Evolutionary conservation across 2,113 vertebrate genomes (phyloP).

Genomic region (Pangasianodon gigas): DNA sequence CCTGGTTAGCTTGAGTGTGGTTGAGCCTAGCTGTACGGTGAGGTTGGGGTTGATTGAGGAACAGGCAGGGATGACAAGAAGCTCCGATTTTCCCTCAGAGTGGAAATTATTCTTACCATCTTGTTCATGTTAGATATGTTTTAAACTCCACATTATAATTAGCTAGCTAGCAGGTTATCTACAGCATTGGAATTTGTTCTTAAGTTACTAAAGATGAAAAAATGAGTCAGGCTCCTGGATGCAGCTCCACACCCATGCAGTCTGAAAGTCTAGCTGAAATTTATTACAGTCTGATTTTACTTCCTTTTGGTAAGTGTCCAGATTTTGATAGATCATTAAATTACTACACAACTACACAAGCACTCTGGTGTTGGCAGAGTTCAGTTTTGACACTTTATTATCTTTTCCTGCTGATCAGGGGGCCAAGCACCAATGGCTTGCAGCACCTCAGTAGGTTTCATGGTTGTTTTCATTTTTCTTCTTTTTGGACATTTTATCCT

Average conservation of each 20-base stretch:
- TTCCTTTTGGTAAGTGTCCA: background rate
- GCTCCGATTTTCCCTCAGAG: too few relatives aligned
- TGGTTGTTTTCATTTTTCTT: background rate
- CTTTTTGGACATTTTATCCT: background rate
- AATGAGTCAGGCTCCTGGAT: background rate
- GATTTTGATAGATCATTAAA: background rate
- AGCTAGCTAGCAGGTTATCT: background rate
- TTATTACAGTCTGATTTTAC: background rate
- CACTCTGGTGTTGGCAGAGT: too few relatives aligned
- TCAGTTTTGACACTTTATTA: background rate
- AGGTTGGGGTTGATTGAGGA: too few relatives aligned
- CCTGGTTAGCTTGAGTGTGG: too few relatives aligned
- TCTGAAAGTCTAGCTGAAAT: background rate
- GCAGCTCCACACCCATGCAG: background rate
- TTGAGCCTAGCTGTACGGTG: too few relatives aligned
- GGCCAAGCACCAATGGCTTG: background rate
- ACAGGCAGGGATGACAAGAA: too few relatives aligned
- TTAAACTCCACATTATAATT: background rate
- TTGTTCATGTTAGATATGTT: background rate
- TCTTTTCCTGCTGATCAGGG: background rate
- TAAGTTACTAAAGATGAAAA: background rate
- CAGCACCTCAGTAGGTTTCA: background rate
- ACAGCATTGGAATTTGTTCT: background rate
- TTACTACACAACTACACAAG: background rate
- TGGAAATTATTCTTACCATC: too few relatives aligned